These are phyloP conservation scores for Torymus tubicola DNA, from an alignment of 2,888 invertebrate genomes.

Conservation along the genomic window DNA sequence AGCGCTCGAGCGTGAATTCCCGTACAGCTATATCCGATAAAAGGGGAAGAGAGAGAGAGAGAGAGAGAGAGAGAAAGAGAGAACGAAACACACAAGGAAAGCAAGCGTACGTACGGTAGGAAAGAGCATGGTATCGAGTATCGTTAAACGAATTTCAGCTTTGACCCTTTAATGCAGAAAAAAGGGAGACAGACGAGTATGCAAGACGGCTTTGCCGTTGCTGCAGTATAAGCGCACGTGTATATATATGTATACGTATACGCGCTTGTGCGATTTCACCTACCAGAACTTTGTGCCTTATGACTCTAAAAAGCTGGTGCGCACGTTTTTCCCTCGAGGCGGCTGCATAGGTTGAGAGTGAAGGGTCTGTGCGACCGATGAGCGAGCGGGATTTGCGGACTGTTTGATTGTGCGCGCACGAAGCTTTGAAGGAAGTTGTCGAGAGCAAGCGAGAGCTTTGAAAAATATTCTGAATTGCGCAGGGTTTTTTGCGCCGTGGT, in stretches of 20 bases:
- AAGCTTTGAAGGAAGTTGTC: neutral
- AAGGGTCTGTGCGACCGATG: neutral
- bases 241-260: no score
- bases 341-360: neutral
- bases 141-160: conserved; percentile 41
- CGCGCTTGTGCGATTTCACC: conserved; percentile 3
- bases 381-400: conserved; percentile 13
- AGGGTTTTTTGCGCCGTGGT: neutral
- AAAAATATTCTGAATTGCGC: conserved; percentile 10
- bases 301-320: conserved; percentile 20
- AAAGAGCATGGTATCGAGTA: conserved; percentile 1
- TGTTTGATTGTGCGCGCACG: neutral
- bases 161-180: conserved; percentile 25
- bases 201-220: conserved; percentile 1
- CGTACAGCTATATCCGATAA: no score
- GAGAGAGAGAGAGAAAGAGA: no score
- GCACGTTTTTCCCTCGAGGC: neutral
- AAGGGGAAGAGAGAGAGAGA: no score
- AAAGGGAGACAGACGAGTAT: neutral
- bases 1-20: no score
- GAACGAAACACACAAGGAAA: no score
- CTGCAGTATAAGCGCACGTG: no score
- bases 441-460: neutral
- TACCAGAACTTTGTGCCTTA: conserved; percentile 14
- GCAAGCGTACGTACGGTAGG: no score